Evolutionary conservation across 1,140 invertebrate species (phyloP).

Genomic region (Rhizoglyphus robini): DNA sequence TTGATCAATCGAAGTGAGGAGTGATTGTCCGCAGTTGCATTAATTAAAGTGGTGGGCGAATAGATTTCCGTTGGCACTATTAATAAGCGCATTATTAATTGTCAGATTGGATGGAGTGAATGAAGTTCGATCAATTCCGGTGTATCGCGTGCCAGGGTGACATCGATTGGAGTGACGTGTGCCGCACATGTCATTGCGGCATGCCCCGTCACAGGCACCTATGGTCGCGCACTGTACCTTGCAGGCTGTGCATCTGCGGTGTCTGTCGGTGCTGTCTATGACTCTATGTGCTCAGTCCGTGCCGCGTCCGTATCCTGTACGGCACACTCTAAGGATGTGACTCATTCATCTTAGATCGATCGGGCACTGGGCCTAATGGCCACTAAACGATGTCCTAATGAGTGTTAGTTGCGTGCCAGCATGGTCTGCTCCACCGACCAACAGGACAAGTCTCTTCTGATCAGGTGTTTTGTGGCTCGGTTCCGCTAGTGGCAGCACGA

Average conservation of each 20-base stretch:
- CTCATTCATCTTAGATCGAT: background rate
- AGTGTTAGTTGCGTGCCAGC: constrained; percentile 1
- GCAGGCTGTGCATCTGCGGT: no score
- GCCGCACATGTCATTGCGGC: background rate
- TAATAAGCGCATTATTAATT: background rate
- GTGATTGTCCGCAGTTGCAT: no score
- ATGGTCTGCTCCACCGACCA: background rate
- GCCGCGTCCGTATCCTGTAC: background rate
- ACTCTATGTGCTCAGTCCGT: background rate
- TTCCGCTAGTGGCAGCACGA: constrained; percentile 1
- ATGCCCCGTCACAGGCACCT: background rate
- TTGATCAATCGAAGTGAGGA: no score
- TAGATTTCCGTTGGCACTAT: background rate
- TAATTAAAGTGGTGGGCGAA: no score
- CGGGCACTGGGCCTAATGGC: background rate
- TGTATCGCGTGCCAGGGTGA: constrained; percentile 5
- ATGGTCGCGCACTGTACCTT: no score
- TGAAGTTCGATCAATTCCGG: constrained; percentile 8
- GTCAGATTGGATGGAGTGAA: background rate
- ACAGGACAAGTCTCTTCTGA: background rate
- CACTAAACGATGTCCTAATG: constrained; percentile 9
- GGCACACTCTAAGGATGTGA: background rate
- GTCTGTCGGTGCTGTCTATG: background rate
- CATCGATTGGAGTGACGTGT: background rate
- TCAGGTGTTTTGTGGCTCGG: background rate